phyloP scores from a whole-genome alignment of 2,888 invertebrate genomes.

The Chironomus tentans region DNA sequence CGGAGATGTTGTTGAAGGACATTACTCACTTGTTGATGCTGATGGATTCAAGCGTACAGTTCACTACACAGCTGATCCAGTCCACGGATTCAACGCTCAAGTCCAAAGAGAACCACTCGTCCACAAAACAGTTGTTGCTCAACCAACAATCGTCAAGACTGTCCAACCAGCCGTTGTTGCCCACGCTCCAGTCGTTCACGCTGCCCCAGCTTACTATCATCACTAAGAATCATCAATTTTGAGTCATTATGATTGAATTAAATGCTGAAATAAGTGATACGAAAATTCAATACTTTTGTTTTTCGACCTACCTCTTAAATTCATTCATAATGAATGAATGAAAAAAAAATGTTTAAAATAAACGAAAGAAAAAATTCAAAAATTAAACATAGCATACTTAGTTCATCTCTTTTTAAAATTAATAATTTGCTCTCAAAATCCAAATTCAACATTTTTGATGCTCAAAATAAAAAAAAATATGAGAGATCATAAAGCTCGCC shows the following conservation, averaged over 20 bases:
- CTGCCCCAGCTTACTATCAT: slow-evolving; percentile 25
- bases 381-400: no score
- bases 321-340: no score
- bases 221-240: neutral
- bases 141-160: slow-evolving; percentile 28
- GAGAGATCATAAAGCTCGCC: no score
- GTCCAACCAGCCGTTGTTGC: slow-evolving; percentile 24
- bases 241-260: slow-evolving; percentile 18
- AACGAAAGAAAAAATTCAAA: no score
- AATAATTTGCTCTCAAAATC: no score
- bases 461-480: no score
- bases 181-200: neutral
- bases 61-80: slow-evolving; percentile 48
- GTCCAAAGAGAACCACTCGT: slow-evolving; percentile 35
- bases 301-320: no score
- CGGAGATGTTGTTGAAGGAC: slow-evolving; percentile 55
- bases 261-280: no score
- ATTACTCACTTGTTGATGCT: slow-evolving; percentile 46
- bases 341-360: no score
- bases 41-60: slow-evolving; percentile 56
- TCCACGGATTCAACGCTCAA: slow-evolving; percentile 40
- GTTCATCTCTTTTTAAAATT: no score
- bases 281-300: no score
- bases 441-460: no score
- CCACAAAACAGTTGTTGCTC: slow-evolving; percentile 30